Base-by-base conservation (phyloP, 2,888 invertebrate species). In the Tenthredo distinguenda region DNA sequence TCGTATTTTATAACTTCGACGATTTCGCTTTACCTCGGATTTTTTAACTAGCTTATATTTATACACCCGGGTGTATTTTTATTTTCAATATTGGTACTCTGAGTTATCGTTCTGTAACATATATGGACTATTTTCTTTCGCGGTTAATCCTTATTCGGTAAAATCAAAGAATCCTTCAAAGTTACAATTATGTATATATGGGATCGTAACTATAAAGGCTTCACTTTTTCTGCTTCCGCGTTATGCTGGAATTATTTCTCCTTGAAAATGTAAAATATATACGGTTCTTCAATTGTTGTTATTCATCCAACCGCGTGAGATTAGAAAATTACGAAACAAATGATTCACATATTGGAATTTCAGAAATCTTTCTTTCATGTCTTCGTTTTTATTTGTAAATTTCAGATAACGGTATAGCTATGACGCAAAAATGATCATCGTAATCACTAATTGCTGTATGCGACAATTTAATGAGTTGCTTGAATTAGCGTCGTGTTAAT, bases 131-230 rank as follows among this genome's bases (percentile, higher is more conserved):
- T 43, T 43, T 74, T 43, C 40, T 74, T 74, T 40, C 55, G 31
- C 55, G 55, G 47, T 34, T 77, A 55, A 77, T 77, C 55, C 34
- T 50, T 77, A n/a, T 47, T 37, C 26, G 18, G 31, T 62, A 58
- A 62, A 58, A n/a, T 62, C 12, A 34, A 81, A 58, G 81, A 81
- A 81, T 40, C 81, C 81, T 81, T 21, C 31, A n/a, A 81, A 81
- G 68, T 68, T 34, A 18, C 34, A 18, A 12, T 65, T 65, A 26
- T 31, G 21, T 10, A 6, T 58, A 21, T 31, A 62, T 50, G 62
- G 9, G 40, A 62, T 62, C 26, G 81, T 15, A 81, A 81, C 81
- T 81, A 62, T 40, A n/a, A 62, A 81, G 81, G 81, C 81, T 81
- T 81, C 81, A 40, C 81, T 68, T 26, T 40, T 81, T 40, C 21